phyloP scores from a whole-genome alignment of 2,113 vertebrate species.

The Athene cunicularia region DNA sequence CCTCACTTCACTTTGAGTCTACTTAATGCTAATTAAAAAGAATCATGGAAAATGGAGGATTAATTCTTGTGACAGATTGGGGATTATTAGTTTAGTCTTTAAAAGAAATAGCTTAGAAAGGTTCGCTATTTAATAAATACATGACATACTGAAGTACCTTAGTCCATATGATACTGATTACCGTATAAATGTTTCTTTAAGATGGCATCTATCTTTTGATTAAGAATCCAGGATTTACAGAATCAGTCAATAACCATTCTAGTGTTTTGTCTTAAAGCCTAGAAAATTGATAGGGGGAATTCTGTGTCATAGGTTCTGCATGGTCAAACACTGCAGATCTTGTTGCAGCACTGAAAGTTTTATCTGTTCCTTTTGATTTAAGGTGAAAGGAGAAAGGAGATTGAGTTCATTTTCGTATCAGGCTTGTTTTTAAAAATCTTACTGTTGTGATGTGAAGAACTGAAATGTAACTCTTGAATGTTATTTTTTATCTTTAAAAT shows the following conservation, averaged over 20 bases:
- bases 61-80: conserved; percentile 63
- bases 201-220: neutral
- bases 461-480: neutral
- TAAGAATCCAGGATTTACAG: conserved; percentile 3
- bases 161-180: conserved; percentile 63
- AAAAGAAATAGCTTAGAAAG: conserved; percentile 70
- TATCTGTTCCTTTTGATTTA: neutral
- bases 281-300: neutral
- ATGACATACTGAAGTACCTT: conserved; percentile 61
- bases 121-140: conserved; percentile 69
- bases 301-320: neutral
- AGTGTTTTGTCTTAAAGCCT: conserved; percentile 11
- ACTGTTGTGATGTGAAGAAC: neutral
- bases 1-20: conserved; percentile 52
- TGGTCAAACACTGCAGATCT: neutral
- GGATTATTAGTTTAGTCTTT: conserved; percentile 71
- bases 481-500: neutral
- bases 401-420: neutral
- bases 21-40: conserved; percentile 75
- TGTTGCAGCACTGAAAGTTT: neutral
- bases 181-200: neutral
- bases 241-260: neutral
- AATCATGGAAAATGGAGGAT: conserved; percentile 72
- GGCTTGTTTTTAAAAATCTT: neutral
- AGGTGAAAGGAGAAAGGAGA: neutral